Evolutionary conservation across 2,113 vertebrate species (phyloP), one percentile per base, ranked within the genome.

Genomic region (Herpetotheres cachinnans): DNA sequence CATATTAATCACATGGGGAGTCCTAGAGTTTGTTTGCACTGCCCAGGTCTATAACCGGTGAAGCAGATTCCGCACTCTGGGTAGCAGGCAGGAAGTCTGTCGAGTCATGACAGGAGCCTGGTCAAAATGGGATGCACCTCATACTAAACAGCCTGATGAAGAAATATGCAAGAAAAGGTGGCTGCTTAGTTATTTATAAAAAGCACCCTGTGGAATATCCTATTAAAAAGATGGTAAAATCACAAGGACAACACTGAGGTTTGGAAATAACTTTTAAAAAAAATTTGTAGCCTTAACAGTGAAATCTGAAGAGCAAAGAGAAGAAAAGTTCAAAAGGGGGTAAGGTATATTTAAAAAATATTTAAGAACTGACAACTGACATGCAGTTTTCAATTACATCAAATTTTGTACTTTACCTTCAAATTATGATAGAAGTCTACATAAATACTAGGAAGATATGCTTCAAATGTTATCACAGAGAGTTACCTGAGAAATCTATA

Each of bases 391-490:
- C 61, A 87, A 82, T 30, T 11, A 66, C 4, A 83, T 10, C 5
- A 74, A 55, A 42, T 92, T 93, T 71, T 82, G 29, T 80, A 82
- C 34, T 91, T 72, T 27, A 22, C 24, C 21, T 66, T 61, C 30
- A 14, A 67, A 58, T 59, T 74, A 47, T 42, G 25, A 38, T 46
- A 77, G 27, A 96, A 69, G 20, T 61, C 7, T 63, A 26, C 6
- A 56, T 40, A 88, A 63, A 54, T 86, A 42, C 17, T 55, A 69
- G 38, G 63, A 86, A 87, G 20, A 89, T 30, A 82, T 27, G 3
- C 58, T 97, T 96, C 70, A 94, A 82, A 76, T 86, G 5, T 38
- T 92, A 50, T 54, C 67, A 86, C 20, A 95, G 34, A 72, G 85
- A 84, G 22, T 54, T 82, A 89, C 16, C 65, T 70, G 58, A 65